Evolutionary conservation across 2,113 vertebrate genomes (phyloP), one percentile per base, ranked within the genome.

Genomic region (Noturus placidus): DNA sequence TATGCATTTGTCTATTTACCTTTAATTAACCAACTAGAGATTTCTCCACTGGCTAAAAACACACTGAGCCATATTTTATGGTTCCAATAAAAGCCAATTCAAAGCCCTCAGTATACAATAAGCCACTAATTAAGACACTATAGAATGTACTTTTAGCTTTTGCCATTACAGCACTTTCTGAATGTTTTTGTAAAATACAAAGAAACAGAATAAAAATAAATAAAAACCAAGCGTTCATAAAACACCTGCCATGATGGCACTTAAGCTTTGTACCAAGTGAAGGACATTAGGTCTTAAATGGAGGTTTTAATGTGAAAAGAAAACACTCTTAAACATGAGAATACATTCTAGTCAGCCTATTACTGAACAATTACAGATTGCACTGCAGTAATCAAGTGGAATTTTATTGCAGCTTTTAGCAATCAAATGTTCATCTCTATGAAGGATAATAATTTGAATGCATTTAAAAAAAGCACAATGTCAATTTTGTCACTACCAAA

Each of bases 101-200:
- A 94, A 92, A 93, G 89, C 91, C 94, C 92, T 94, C 91, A 94
- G 92, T 92, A 93, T 90, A 92, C 94, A 94, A 94, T 94, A 92
- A 92, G 91, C 1, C 22, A 90, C 86, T 94, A 94, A 95, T 95
- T 92, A 94, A 92, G 91, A 93, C 89, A 90, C 90, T 90, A 90
- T 85, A 88, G 77, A 85, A n/a, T 81, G 77, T 33, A 85, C 83
- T 77, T 70, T 63, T 54, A 87, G 83, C 86, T 82, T 70, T 38
- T 85, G 46, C 35, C 69, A 87, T 87, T 70, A 82, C 67, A 50
- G 87, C 84, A 78, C 85, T 88, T 86, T 69, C 57, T 38, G 52
- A 33, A 50, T 6, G 38, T 59, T 52, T 81, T n/a, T 5, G 88
- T 7, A 67, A 52, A 42, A 84, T 6, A 82, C 11, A 38, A 19